Percentiles rank a stretch among this genome's conserved stretches.
phyloP scores from a whole-genome alignment of 2,888 invertebrate genomes.

The Melanotus villosus region DNA sequence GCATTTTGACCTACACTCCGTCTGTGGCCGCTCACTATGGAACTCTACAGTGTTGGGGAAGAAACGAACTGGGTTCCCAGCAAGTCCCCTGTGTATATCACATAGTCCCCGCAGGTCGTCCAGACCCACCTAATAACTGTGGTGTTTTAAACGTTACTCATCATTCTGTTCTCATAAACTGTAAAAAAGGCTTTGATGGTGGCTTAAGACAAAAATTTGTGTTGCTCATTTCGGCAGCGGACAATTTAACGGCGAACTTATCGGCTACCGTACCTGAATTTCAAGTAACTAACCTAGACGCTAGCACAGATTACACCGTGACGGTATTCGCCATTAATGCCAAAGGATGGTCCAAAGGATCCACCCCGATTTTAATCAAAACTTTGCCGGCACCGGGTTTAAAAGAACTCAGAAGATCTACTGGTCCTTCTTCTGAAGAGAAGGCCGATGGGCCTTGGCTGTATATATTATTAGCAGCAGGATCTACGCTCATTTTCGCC shows the following conservation, averaged over 20 bases:
- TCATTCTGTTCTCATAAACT: slow-evolving; percentile 69
- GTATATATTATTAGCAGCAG: slow-evolving; percentile 65
- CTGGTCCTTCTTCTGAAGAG: slow-evolving; percentile 58
- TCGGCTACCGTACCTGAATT: slow-evolving; percentile 68
- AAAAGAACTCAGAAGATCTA: slow-evolving; percentile 68
- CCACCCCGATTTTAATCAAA: slow-evolving; percentile 66
- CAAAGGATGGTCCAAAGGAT: slow-evolving; percentile 71
- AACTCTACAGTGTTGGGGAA: slow-evolving; percentile 83
- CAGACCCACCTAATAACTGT: slow-evolving; percentile 71
- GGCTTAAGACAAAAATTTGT: slow-evolving; percentile 70
- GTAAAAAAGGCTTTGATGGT: slow-evolving; percentile 72
- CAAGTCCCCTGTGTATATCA: slow-evolving; percentile 81
- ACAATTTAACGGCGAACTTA: slow-evolving; percentile 65
- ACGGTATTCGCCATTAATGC: slow-evolving; percentile 78
- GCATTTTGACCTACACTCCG: slow-evolving; percentile 71
- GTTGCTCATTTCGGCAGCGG: slow-evolving; percentile 59
- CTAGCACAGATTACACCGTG: slow-evolving; percentile 68
- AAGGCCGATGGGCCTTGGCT: slow-evolving; percentile 62
- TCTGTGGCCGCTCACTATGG: slow-evolving; percentile 80
- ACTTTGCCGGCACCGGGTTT: slow-evolving; percentile 69
- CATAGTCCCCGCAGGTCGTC: slow-evolving; percentile 79
- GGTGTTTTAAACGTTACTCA: slow-evolving; percentile 69
- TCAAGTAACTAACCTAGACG: slow-evolving; percentile 69
- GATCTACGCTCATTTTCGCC: slow-evolving; percentile 66
- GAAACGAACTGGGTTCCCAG: slow-evolving; percentile 80